These are phyloP conservation scores for Leptodactylus fallax DNA, from an alignment of 2,797 vertebrate species.

Conservation along the genomic window DNA sequence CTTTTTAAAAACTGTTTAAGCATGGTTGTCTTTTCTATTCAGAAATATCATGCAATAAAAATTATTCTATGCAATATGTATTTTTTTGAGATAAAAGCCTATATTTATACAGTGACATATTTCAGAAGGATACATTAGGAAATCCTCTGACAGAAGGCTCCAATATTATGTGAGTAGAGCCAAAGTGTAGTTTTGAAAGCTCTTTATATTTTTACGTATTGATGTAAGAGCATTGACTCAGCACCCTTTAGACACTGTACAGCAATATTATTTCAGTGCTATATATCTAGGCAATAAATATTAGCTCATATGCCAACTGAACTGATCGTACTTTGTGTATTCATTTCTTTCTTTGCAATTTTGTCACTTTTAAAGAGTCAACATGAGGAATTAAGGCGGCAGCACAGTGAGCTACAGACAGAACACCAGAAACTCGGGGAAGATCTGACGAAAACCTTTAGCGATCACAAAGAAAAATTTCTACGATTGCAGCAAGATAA, in stretches of 20 bases:
- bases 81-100: too few relatives aligned
- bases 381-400: constrained; percentile 93
- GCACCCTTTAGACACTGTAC: neutral
- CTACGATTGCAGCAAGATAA: constrained; percentile 87
- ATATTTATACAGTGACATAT: neutral
- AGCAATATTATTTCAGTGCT: neutral
- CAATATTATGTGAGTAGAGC: too few relatives aligned
- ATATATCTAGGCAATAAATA: neutral
- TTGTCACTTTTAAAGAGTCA: constrained; percentile 83
- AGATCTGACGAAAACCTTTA: constrained; percentile 85
- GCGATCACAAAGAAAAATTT: constrained; percentile 86
- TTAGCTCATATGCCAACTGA: neutral
- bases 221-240: too few relatives aligned
- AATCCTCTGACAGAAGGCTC: too few relatives aligned
- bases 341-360: neutral
- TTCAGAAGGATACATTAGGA: neutral
- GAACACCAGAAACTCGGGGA: constrained; percentile 88
- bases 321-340: too few relatives aligned
- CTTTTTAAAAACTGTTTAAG: too few relatives aligned
- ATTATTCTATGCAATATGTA: too few relatives aligned
- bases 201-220: too few relatives aligned
- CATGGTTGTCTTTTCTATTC: too few relatives aligned
- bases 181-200: too few relatives aligned
- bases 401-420: constrained; percentile 88
- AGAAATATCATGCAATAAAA: too few relatives aligned